phyloP scores from a whole-genome alignment of 1,140 invertebrate species.

The Ganaspis sp. region DNA sequence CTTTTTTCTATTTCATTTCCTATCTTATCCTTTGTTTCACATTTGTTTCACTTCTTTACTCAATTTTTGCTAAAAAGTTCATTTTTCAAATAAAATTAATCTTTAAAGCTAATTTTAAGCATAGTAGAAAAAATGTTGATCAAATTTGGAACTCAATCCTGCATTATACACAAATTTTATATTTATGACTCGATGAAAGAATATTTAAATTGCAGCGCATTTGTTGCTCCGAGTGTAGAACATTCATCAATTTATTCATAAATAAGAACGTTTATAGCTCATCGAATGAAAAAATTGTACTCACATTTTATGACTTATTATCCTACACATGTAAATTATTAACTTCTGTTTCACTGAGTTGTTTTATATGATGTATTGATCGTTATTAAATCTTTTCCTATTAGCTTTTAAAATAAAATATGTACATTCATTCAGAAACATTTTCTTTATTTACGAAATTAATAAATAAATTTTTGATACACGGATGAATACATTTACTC shows the following conservation, averaged over 20 bases:
- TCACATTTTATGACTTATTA: conserved; percentile 22
- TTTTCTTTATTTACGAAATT: neutral
- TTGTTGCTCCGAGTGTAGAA: neutral
- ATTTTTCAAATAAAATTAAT: neutral
- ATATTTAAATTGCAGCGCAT: neutral
- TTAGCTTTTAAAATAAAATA: neutral
- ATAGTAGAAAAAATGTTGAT: neutral
- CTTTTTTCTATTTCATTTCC: too few species aligned
- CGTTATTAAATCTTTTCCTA: neutral
- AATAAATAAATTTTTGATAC: too few species aligned
- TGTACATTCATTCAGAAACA: neutral
- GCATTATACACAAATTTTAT: neutral
- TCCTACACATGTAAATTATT: neutral
- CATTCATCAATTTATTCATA: conserved; percentile 30
- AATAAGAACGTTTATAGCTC: conserved; percentile 1
- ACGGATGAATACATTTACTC: too few species aligned
- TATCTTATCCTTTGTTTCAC: too few species aligned
- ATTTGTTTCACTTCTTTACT: too few species aligned
- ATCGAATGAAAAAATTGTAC: neutral
- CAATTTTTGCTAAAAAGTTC: too few species aligned
- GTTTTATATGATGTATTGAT: conserved; percentile 4
- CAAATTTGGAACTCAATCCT: neutral
- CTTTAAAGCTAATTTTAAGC: neutral
- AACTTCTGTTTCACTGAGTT: conserved; percentile 14
- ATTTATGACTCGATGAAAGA: neutral